phyloP scores from a whole-genome alignment of 2,113 vertebrate species.

The Syrrhaptes paradoxus region DNA sequence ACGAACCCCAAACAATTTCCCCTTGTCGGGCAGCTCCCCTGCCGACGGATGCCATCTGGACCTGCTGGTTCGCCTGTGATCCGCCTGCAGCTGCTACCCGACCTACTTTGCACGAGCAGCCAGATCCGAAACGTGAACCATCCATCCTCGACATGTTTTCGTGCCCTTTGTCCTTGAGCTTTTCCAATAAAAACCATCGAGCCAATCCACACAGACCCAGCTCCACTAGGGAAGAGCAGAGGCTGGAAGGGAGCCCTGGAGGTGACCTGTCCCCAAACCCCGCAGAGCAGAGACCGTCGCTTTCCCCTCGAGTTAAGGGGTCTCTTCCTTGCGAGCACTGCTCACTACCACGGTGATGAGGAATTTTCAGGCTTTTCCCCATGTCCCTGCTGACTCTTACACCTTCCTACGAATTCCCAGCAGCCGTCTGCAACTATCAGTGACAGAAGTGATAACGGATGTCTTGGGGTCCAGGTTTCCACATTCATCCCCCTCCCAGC shows the following conservation, averaged over 20 bases:
- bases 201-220: not conserved
- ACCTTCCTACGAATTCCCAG: not conserved
- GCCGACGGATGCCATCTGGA: constrained; percentile 35
- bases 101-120: not conserved
- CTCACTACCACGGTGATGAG: not conserved
- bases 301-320: not conserved
- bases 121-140: not conserved
- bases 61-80: not conserved
- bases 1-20: not conserved
- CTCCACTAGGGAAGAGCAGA: not conserved
- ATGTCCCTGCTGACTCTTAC: not conserved
- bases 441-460: accelerated
- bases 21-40: not conserved
- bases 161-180: not conserved
- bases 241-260: not conserved
- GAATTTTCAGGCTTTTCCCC: not conserved
- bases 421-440: not conserved
- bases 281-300: not conserved
- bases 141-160: not conserved
- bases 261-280: not conserved
- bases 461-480: not conserved
- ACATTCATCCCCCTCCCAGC: not conserved
- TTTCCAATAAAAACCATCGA: not conserved
- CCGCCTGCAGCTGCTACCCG: not conserved
- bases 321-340: not conserved